phyloP scores from a whole-genome alignment of 2,888 invertebrate genomes.

The Latrodectus elegans region DNA sequence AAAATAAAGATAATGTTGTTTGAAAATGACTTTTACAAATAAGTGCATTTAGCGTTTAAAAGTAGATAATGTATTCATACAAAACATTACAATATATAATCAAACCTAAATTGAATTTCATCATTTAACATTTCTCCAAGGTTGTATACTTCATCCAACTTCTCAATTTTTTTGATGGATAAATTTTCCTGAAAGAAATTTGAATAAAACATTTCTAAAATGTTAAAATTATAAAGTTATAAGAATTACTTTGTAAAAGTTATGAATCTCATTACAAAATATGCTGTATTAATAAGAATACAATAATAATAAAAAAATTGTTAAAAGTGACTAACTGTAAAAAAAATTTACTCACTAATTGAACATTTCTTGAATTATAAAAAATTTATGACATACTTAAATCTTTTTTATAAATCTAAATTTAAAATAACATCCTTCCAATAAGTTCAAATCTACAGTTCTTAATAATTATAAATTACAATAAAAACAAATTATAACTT shows the following conservation, averaged over 20 bases:
- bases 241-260: not conserved
- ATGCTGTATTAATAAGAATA: too few relatives aligned
- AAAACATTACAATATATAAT: not conserved
- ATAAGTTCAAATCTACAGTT: too few relatives aligned
- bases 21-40: not conserved
- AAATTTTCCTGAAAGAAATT: slow-evolving; percentile 75
- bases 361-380: too few relatives aligned
- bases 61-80: not conserved
- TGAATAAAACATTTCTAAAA: not conserved
- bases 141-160: slow-evolving; percentile 81
- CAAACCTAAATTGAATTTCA: slow-evolving; percentile 82
- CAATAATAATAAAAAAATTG: too few relatives aligned
- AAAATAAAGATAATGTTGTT: not conserved
- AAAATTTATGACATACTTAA: too few relatives aligned
- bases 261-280: not conserved
- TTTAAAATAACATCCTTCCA: too few relatives aligned
- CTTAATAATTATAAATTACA: too few relatives aligned
- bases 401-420: too few relatives aligned
- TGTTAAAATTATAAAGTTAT: not conserved
- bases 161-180: slow-evolving; percentile 79
- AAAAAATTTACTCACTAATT: too few relatives aligned
- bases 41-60: not conserved
- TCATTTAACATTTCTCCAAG: slow-evolving; percentile 82
- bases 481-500: too few relatives aligned
- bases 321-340: too few relatives aligned